These are phyloP conservation scores for Aleadryas rufinucha DNA, from an alignment of 2,113 vertebrate genomes.

Conservation along the genomic window DNA sequence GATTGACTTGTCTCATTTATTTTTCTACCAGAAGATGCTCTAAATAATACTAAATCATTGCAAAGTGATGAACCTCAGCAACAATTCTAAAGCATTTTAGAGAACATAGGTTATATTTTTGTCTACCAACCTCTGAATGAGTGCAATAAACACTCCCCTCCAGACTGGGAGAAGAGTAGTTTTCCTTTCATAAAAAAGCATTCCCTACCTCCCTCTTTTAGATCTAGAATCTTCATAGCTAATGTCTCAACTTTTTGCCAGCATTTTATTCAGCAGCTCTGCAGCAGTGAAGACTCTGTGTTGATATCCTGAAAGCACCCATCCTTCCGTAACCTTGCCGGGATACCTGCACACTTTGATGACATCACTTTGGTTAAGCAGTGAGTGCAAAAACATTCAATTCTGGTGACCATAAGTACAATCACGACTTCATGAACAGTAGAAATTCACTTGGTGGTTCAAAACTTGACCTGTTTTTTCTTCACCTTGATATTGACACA, in stretches of 20 bases:
- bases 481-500: not conserved
- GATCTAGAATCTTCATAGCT: not conserved
- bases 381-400: not conserved
- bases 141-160: not conserved
- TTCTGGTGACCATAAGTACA: not conserved
- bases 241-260: not conserved
- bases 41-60: not conserved
- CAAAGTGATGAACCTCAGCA: not conserved
- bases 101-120: not conserved
- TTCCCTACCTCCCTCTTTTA: not conserved
- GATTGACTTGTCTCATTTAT: not conserved
- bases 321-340: fast-evolving
- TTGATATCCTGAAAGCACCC: not conserved
- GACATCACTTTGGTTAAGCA: not conserved
- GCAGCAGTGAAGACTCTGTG: not conserved
- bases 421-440: not conserved
- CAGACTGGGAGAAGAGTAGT: not conserved
- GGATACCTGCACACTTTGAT: not conserved
- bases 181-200: not conserved
- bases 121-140: not conserved
- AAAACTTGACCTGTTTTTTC: not conserved
- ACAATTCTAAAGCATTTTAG: not conserved
- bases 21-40: not conserved
- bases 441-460: not conserved
- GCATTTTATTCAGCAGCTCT: not conserved